phyloP scores from a whole-genome alignment of 2,113 vertebrate genomes.

The Plotosus lineatus region DNA sequence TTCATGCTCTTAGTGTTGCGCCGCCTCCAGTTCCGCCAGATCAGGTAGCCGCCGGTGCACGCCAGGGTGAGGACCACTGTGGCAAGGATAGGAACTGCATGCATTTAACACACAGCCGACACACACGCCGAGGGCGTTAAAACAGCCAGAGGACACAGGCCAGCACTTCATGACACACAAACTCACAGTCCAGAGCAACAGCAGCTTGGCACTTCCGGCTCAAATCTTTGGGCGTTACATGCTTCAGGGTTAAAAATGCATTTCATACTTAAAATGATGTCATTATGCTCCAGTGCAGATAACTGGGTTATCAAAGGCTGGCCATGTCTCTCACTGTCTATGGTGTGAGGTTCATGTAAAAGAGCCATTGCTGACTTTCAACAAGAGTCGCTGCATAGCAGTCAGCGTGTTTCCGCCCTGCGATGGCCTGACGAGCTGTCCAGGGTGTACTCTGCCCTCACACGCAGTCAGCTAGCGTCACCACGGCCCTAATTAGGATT shows the following conservation, averaged over 20 bases:
- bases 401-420: no score
- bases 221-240: neutral
- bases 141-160: slow-evolving; percentile 75
- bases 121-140: slow-evolving; percentile 77
- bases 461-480: no score
- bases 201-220: slow-evolving; percentile 4
- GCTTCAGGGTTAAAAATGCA: neutral
- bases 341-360: no score
- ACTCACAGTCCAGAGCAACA: slow-evolving; percentile 17
- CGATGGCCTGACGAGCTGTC: no score
- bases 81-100: slow-evolving; percentile 81
- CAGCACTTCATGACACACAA: slow-evolving; percentile 63
- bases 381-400: no score
- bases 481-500: no score
- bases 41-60: slow-evolving; percentile 90
- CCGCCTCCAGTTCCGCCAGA: slow-evolving; percentile 98
- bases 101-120: slow-evolving; percentile 79
- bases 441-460: no score
- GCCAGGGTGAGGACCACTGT: slow-evolving; percentile 89
- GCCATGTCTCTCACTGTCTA: no score
- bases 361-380: no score
- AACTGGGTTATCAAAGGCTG: no score
- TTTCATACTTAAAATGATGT: neutral
- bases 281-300: no score
- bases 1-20: slow-evolving; percentile 99